These are phyloP conservation scores for Junonia oenone DNA, from an alignment of 2,888 invertebrate species.

Conservation along the genomic window DNA sequence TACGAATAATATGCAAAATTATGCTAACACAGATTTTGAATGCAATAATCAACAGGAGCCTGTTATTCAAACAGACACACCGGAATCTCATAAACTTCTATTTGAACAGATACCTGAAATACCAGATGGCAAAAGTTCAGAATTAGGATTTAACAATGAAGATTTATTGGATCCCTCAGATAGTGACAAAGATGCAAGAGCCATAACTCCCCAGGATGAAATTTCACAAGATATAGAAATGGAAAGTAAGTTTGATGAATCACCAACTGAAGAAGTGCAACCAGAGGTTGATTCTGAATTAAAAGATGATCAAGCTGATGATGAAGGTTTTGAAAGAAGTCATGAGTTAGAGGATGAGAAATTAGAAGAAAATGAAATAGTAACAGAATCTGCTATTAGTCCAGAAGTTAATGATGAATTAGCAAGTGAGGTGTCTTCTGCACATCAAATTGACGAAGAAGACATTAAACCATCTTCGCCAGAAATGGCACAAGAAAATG, in stretches of 20 bases:
- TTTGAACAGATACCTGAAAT: slow-evolving; percentile 76
- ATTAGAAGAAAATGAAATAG: slow-evolving; percentile 18
- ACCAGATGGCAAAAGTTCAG: slow-evolving; percentile 72
- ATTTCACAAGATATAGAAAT: slow-evolving; percentile 58
- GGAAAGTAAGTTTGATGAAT: slow-evolving; percentile 54
- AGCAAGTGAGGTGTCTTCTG: slow-evolving; percentile 2
- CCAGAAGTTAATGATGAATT: slow-evolving; percentile 16
- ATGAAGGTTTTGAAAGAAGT: slow-evolving; percentile 15
- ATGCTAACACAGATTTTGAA: slow-evolving; percentile 57
- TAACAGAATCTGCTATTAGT: slow-evolving; percentile 14
- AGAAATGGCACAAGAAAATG: slow-evolving; percentile 31
- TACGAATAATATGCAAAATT: slow-evolving; percentile 49
- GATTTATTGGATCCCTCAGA: slow-evolving; percentile 59
- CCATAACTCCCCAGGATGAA: slow-evolving; percentile 57
- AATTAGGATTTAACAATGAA: slow-evolving; percentile 64
- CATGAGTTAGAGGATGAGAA: slow-evolving; percentile 5
- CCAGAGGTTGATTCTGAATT: slow-evolving; percentile 21
- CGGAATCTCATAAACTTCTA: slow-evolving; percentile 71
- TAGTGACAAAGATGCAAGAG: slow-evolving; percentile 52
- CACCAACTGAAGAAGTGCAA: slow-evolving; percentile 40
- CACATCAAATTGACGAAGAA: slow-evolving; percentile 16
- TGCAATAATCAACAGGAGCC: slow-evolving; percentile 49
- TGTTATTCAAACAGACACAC: slow-evolving; percentile 65
- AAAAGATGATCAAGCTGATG: slow-evolving; percentile 18
- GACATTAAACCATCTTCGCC: slow-evolving; percentile 14